Percentiles rank a stretch among this genome's conserved stretches.
These are phyloP conservation scores for Oscheius myriophilus DNA, from an alignment of 2,888 invertebrate genomes.

Conservation along the genomic window DNA sequence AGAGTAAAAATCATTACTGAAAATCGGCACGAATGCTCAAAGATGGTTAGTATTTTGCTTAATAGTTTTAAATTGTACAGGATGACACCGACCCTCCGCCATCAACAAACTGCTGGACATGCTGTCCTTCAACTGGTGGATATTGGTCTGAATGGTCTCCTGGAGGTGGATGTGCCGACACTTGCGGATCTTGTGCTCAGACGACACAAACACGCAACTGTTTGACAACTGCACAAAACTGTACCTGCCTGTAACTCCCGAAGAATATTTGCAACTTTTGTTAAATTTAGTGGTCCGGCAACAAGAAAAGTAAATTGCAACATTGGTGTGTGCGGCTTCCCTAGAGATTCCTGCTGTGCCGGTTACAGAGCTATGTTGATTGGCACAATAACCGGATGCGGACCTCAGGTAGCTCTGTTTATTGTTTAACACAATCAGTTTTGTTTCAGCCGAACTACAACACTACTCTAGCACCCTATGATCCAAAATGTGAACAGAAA, in stretches of 20 bases:
- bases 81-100: constrained; percentile 15
- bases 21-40: neutral
- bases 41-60: too few relatives aligned
- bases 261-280: neutral
- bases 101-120: constrained; percentile 22
- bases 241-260: constrained; percentile 24
- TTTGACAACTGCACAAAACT: constrained; percentile 6
- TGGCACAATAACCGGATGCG: constrained; percentile 36
- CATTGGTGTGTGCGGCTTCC: constrained; percentile 49
- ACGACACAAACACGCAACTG: constrained; percentile 24
- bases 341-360: constrained; percentile 41
- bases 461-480: constrained; percentile 7
- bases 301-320: constrained; percentile 38
- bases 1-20: constrained; percentile 36
- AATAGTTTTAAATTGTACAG: neutral
- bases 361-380: constrained; percentile 37
- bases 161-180: constrained; percentile 3
- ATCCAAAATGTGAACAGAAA: constrained; percentile 12
- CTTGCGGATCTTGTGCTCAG: constrained; percentile 22
- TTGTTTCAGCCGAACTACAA: constrained; percentile 19
- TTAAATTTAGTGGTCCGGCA: constrained; percentile 37
- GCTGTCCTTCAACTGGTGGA: constrained; percentile 21
- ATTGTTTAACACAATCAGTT: neutral
- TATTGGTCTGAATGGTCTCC: constrained; percentile 24
- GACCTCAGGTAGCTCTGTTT: constrained; percentile 36